Base-by-base conservation (phyloP, 2,797 vertebrate genomes). In the Oceanodroma leucorhoa region DNA sequence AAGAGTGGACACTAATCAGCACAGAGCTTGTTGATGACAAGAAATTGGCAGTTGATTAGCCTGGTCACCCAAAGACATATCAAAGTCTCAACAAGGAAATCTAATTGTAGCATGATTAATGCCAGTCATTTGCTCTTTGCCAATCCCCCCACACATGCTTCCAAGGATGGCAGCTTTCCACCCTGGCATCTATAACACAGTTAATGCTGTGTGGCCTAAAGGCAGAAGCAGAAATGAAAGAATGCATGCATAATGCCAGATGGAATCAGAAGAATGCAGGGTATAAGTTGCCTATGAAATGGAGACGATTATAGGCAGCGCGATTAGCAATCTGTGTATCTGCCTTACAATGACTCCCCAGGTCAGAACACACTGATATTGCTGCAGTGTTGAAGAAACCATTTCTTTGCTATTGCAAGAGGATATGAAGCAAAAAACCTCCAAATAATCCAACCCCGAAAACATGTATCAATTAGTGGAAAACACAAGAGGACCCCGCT, bases 311-410 rank as follows among this genome's bases (percentile, higher is more conserved):
- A 79, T 1, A 69, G 83, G 54, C 76, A 77, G 48, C 2, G 13
- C 83, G 83, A 83, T 96, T 93, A 94, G 70, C 95, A 96, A 94
- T 76, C 95, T 96, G 94, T 86, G 46, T 41, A 26, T 70, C 83
- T 84, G 83, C 60, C 36, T 90, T 30, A 6, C 76, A 53, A 60
- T 5, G 76, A 22, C 55, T 95, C 87, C 91, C 94, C 70, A 83
- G 91, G 70, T 89, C 89, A 84, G 73, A 66, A 30, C 66, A 55
- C 36, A 12, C 58, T 88, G 26, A 0, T 1, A 61, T 9, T n/a
- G 26, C 46, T 79, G 21, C 72, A 45, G 34, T 4, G 26, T 8
- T 88, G 43, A 80, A 91, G 69, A 51, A 78, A 75, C 48, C 14
- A 41, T 73, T 89, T 57, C 53, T 22, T 41, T 54, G 36, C 30